Percentiles rank a stretch among this genome's conserved stretches.
Conservation (phyloP, 2,797 vertebrate species). For the Rhynchotus rufescens region DNA sequence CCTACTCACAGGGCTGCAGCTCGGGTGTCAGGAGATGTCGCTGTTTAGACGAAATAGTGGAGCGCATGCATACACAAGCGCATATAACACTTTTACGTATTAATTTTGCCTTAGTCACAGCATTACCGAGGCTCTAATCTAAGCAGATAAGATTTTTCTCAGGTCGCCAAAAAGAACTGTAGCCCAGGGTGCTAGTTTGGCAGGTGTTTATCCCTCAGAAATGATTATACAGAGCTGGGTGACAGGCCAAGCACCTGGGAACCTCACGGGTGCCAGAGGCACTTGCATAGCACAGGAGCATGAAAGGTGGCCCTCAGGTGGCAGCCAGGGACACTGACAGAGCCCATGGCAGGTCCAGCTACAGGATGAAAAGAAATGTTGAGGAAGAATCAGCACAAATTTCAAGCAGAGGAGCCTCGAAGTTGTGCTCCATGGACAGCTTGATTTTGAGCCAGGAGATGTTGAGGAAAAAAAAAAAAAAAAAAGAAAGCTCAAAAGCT, state of each 20-base stretch:
- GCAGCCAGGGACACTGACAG: not conserved
- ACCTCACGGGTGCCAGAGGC: rapidly evolving
- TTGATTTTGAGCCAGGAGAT: not conserved
- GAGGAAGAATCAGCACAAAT: not conserved
- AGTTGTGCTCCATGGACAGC: rapidly evolving
- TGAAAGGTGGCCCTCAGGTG: not conserved
- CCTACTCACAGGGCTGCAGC: not conserved
- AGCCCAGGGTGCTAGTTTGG: not conserved
- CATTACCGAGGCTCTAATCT: not conserved
- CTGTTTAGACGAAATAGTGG: constrained; percentile 55
- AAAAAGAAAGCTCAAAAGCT: not conserved
- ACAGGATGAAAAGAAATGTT: not conserved
- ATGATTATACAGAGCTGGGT: not conserved
- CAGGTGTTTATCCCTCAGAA: not conserved
- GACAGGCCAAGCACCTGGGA: not conserved
- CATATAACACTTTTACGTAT: not conserved
- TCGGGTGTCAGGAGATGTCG: constrained; percentile 58
- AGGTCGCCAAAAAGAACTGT: not conserved
- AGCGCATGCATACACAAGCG: not conserved
- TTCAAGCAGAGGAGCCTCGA: not conserved
- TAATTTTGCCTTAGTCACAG: not conserved
- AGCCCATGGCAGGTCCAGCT: not conserved
- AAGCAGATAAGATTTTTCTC: not conserved
- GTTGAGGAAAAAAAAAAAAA: not conserved
- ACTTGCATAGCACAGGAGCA: not conserved